Base-by-base conservation (phyloP, 2,888 invertebrate species). In the Amiota minor region DNA sequence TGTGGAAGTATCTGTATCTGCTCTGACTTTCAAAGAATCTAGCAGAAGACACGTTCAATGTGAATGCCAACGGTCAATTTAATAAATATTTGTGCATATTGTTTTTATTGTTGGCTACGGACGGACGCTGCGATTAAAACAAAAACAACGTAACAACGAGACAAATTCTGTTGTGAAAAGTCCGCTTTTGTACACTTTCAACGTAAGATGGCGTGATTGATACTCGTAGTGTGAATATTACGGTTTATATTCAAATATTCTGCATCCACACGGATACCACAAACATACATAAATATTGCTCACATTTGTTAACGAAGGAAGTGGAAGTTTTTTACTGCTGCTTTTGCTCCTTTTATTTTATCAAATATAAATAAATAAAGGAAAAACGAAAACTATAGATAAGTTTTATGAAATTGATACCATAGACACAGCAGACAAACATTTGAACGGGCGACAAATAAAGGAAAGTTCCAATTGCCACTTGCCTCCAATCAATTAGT, bases 391-490 rank as follows among this genome's bases (percentile, higher is more conserved):
- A 23, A 65, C 47, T n/a, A 65, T 10, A n/a, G 11, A 49, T 6
- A 50, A 47, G 9, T 11, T 16, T 67, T 76, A 78, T 85, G 85
- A 83, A 82, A 82, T 82, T 83, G 82, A 82, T 82, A 82, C 76
- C 70, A 73, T 50, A 74, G 73, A 59, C 67, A 68, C 35, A 72
- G 75, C 35, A 72, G 75, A 67, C 75, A 76, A 78, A 77, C 10
- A 18, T 56, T 56, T 16, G 56, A 80, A 23, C 3, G 23, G 23
- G 23, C 1, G 2, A 6, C 35, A 35, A 35, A 76, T 79, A 71
- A 79, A 77, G 85, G 83, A 85, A 84, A 79, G 78, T 80, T 84
- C 83, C 80, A 82, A 78, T 85, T 82, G 82, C 77, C 80, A 45
- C 56, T 18, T 16, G 83, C 77, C 79, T 18, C 70, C 12, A n/a